Evolutionary conservation across 2,888 invertebrate genomes (phyloP), one percentile per base, ranked within the genome.

Genomic region (Agriopis marginaria): DNA sequence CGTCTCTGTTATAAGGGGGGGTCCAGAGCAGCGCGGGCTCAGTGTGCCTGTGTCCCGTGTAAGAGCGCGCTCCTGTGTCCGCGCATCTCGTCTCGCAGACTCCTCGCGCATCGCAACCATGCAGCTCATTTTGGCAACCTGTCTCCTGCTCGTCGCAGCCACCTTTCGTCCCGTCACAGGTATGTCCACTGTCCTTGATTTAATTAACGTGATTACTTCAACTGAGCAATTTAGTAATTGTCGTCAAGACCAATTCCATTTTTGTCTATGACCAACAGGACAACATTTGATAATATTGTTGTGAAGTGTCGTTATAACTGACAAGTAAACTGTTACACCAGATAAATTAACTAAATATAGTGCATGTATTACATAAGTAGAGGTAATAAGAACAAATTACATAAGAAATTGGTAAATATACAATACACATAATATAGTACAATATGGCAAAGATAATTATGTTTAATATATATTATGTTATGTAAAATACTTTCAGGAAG

Each of bases 31-130:
- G 86, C 93, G 91, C 92, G 93, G 92, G 92, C 86, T 92, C 93
- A 93, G 93, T 93, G 91, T 91, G 89, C 91, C 92, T 89, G 91
- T 91, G 88, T 93, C 93, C 92, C 89, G 92, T 91, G 92, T 90
- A 87, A 86, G 88, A 86, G 89, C 86, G 91, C 90, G 89, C 87
- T 89, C 86, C 88, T 83, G 88, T 87, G 83, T 83, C 79, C 79
- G 53, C 45, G 50, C 62, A 44, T 73, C 80, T 75, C n/a, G 77
- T 72, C 79, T 80, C 80, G 79, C 80, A 82, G 79, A 82, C 76
- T 76, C 79, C 82, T 77, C 82, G 82, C 83, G 82, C 81, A 75
- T 75, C 77, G 75, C 84, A 84, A 78, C 54, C 80, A 94, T 94
- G 94, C 92, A 92, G 89, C 84, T 90, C 84, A 87, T 95, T 86